Evolutionary conservation across 1,140 invertebrate genomes (phyloP), one percentile per base, ranked within the genome.

Genomic region (Frieseomelitta varia): DNA sequence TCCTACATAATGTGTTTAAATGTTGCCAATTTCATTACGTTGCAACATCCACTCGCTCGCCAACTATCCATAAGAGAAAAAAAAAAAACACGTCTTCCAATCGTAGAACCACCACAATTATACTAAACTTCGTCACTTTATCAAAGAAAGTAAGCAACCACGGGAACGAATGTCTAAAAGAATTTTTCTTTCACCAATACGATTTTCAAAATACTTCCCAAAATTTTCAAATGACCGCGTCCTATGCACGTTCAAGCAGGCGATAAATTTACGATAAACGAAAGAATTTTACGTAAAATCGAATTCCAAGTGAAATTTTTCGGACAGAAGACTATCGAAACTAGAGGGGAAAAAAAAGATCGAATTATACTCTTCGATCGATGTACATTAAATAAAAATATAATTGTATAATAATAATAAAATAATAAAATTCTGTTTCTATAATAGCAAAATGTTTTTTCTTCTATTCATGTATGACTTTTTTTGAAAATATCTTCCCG

Each of bases 341-440:
- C 86, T 88, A 74, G n/a, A 76, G 74, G 14, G 34, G 56, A 78
- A 68, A 74, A 75, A 81, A 61, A 56, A 12, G 73, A 69, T 53
- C 15, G 1, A n/a, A 14, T 82, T 74, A 80, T 55, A 74, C 51
- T 47, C 24, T 15, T 24, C 1, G 19, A 24, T 72, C 51, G 21
- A 12, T 2, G 17, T 21, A 11, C 8, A n/a, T 76, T 21, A n/a
- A n/a, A 39, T 47, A 15, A 61, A 17, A 8, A 27, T 77, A 19
- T 11, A n/a, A 24, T n/a, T 4, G n/a, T 8, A 19, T 34, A 14
- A n/a, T 34, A 39, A n/a, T 3, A 39, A 6, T 2, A 30, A 30
- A 30, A 30, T n/a, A n/a, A n/a, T 1, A 27, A 53, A 39, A 67
- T 51, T 53, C 10, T 72, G 39, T 53, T 73, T 10, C 34, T 27